A percentile compares a stretch with the other conserved stretches of the same genome.
These are phyloP conservation scores for Dolomedes plantarius DNA, from an alignment of 2,888 invertebrate species.

Conservation along the genomic window DNA sequence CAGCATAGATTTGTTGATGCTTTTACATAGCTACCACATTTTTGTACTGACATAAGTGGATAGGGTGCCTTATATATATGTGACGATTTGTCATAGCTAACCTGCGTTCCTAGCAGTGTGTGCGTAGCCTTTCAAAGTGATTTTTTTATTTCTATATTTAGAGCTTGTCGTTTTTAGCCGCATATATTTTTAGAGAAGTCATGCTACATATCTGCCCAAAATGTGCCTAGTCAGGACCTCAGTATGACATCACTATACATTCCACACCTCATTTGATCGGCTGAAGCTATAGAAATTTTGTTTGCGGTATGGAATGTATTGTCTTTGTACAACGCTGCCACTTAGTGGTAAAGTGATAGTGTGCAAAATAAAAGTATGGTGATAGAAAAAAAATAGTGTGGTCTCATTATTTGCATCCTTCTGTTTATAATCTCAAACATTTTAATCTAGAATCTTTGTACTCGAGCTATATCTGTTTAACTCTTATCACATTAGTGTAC, in stretches of 20 bases:
- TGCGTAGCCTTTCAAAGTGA: conserved; percentile 49
- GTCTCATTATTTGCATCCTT: neutral
- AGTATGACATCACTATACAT: conserved; percentile 68
- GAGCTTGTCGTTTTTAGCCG: conserved; percentile 69
- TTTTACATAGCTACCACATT: conserved; percentile 41
- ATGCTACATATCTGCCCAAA: conserved; percentile 69
- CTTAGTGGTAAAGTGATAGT: conserved; percentile 66
- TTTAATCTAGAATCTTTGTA: too few relatives aligned
- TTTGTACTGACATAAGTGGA: conserved; percentile 29
- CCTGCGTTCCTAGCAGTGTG: conserved; percentile 53
- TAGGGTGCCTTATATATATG: conserved; percentile 70
- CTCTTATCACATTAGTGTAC: too few relatives aligned
- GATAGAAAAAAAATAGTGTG: conserved; percentile 38
- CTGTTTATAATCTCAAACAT: too few relatives aligned
- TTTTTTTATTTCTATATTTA: conserved; percentile 58
- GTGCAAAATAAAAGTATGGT: conserved; percentile 64
- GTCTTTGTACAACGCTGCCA: conserved; percentile 64
- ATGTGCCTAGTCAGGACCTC: conserved; percentile 71
- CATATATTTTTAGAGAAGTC: conserved; percentile 64
- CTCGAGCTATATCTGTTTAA: too few relatives aligned
- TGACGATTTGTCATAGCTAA: conserved; percentile 48
- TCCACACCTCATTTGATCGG: conserved; percentile 68
- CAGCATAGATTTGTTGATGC: conserved; percentile 33
- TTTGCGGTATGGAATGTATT: conserved; percentile 66
- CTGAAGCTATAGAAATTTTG: conserved; percentile 43